Evolutionary conservation across 2,888 invertebrate species (phyloP).

Genomic region (Pollenia amentaria): DNA sequence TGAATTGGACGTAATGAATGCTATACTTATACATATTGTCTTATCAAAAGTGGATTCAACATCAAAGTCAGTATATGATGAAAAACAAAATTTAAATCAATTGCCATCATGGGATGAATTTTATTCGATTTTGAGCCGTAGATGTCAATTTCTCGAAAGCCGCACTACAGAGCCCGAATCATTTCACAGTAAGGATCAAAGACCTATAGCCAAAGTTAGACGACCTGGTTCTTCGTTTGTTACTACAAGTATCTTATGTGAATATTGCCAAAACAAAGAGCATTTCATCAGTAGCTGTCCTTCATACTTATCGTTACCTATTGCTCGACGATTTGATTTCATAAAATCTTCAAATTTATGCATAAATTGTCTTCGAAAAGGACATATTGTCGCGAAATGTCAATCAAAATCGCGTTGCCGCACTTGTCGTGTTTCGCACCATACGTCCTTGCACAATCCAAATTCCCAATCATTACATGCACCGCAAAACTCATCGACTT

Average conservation of each 20-base stretch:
- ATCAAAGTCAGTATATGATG: neutral
- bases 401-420: conserved; percentile 22
- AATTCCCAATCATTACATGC: neutral
- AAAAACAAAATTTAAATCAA: no score
- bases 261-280: conserved; percentile 20
- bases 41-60: neutral
- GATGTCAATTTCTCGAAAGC: conserved; percentile 54
- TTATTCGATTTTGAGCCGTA: conserved; percentile 22
- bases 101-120: conserved; percentile 22
- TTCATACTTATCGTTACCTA: conserved; percentile 13
- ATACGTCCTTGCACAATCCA: conserved; percentile 21
- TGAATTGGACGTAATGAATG: conserved; percentile 24
- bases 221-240: conserved; percentile 16
- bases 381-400: conserved; percentile 17
- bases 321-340: conserved; percentile 20
- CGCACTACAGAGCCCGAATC: neutral
- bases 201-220: neutral
- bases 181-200: neutral
- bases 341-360: neutral
- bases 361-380: conserved; percentile 46
- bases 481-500: neutral
- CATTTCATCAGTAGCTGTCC: neutral
- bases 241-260: conserved; percentile 10
- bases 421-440: conserved; percentile 17
- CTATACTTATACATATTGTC: conserved; percentile 16